Base-by-base conservation (phyloP, 2,797 vertebrate genomes). In the Diplodus sargus region DNA sequence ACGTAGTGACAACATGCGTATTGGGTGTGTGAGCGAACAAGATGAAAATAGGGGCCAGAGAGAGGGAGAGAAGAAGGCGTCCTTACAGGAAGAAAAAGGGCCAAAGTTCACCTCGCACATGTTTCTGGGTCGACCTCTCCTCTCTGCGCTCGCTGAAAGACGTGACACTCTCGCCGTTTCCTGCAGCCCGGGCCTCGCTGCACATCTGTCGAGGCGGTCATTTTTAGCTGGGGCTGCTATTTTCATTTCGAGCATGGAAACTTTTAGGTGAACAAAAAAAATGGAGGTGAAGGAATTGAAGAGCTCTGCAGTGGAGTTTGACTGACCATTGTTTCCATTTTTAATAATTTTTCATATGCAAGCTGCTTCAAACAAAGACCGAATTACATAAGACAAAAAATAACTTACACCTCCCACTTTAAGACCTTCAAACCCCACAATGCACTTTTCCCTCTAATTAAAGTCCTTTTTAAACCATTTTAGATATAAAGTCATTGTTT, bases 101-200 rank as follows among this genome's bases (percentile, higher is more conserved):
- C 79, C 89, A 94, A 82, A 94, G 95, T 89, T 95, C 93, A 94
- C 72, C 62, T 81, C 79, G 86, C 95, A 95, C 92, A 95, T 95
- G 94, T 95, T 95, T 87, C 60, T 85, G 90, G 93, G 92, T 92
- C 82, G 86, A 84, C 84, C 92, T 88, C 79, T 81, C 39, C 51
- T 47, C 82, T 74, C 60, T 8, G 67, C 3, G 43, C 39, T 34
- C 39, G 66, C 4, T 86, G 88, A 92, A 79, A 92, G 91, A 94
- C 74, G 76, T 75, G 89, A 89, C 89, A 85, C 89, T 88, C 87
- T 89, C 69, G 3, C 72, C 56, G 74, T 82, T 93, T 92, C 92
- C 90, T 87, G 83, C 76, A 16, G 79, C 65, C 63, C 2, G 2
- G 57, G 42, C 85, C 39, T 79, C 22, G 22, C 70, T 76, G 53